Evolutionary conservation across 2,888 invertebrate species (phyloP).

Genomic region (Tetrapedia diversipes): DNA sequence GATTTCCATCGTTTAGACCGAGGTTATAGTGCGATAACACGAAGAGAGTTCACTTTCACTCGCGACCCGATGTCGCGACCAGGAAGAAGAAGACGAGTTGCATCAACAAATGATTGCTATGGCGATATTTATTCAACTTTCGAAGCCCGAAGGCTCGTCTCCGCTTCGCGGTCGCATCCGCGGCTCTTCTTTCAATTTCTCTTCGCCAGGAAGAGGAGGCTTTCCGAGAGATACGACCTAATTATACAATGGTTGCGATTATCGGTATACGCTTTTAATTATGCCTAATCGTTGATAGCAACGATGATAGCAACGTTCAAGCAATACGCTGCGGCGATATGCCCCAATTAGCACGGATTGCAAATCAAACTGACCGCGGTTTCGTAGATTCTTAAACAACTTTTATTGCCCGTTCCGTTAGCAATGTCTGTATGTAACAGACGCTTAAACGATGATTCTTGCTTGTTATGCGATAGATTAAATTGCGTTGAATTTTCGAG

Average conservation of each 20-base stretch:
- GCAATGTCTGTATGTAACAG: too few species aligned
- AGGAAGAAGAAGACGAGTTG: slow-evolving; percentile 74
- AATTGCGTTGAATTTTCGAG: too few species aligned
- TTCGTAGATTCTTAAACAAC: slow-evolving; percentile 9
- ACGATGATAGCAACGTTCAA: slow-evolving; percentile 7
- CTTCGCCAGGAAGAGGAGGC: slow-evolving; percentile 16
- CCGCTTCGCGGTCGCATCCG: background rate
- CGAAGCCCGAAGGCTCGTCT: slow-evolving; percentile 38
- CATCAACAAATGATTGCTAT: slow-evolving; percentile 66
- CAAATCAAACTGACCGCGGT: background rate
- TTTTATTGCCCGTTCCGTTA: slow-evolving; percentile 7
- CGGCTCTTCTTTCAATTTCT: slow-evolving; percentile 29
- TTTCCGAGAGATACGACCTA: background rate
- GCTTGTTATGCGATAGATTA: too few species aligned
- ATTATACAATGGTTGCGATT: slow-evolving; percentile 16
- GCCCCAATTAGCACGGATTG: slow-evolving; percentile 15
- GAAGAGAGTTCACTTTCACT: slow-evolving; percentile 77
- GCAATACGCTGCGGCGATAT: slow-evolving; percentile 18
- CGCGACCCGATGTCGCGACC: slow-evolving; percentile 71
- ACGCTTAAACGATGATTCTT: too few species aligned
- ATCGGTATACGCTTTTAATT: slow-evolving; percentile 26
- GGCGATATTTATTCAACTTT: slow-evolving; percentile 63
- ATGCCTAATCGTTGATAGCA: slow-evolving; percentile 19
- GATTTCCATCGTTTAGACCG: slow-evolving; percentile 68
- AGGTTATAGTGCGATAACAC: slow-evolving; percentile 66